phyloP scores from a whole-genome alignment of 2,888 invertebrate species.

The Drosophila peninsularis region DNA sequence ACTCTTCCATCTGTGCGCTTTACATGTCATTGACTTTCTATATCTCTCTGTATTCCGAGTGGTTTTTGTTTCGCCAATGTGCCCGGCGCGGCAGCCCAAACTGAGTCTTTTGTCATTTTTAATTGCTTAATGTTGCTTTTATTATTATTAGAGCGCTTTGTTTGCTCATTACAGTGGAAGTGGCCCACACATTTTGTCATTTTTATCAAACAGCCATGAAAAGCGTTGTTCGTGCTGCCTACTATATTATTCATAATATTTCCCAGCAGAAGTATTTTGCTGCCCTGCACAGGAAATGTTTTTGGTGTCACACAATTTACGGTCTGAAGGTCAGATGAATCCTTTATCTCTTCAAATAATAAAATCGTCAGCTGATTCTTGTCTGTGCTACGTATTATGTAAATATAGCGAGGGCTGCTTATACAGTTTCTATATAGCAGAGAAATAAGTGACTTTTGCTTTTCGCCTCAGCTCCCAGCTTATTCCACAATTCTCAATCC shows the following conservation, averaged over 20 bases:
- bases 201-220: slow-evolving; percentile 23
- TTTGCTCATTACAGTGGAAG: slow-evolving; percentile 66
- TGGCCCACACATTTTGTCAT: slow-evolving; percentile 49
- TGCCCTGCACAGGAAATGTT: slow-evolving; percentile 7
- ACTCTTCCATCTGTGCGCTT: slow-evolving; percentile 29
- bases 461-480: too few relatives aligned
- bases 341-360: slow-evolving; percentile 32
- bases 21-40: slow-evolving; percentile 75
- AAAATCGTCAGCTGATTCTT: background rate
- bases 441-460: background rate
- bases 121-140: slow-evolving; percentile 59
- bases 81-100: slow-evolving; percentile 36
- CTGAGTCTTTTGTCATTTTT: slow-evolving; percentile 71
- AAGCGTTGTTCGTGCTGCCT: background rate
- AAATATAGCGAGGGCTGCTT: slow-evolving; percentile 11
- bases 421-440: background rate
- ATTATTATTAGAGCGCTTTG: slow-evolving; percentile 52
- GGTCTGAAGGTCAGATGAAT: slow-evolving; percentile 48
- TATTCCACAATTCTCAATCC: too few relatives aligned
- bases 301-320: background rate
- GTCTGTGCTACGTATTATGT: background rate
- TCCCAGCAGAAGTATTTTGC: slow-evolving; percentile 7
- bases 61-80: slow-evolving; percentile 25
- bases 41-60: slow-evolving; percentile 28
- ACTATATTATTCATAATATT: slow-evolving; percentile 14